Evolutionary conservation across 2,888 invertebrate species (phyloP).

Genomic region (Piscicola geometra): DNA sequence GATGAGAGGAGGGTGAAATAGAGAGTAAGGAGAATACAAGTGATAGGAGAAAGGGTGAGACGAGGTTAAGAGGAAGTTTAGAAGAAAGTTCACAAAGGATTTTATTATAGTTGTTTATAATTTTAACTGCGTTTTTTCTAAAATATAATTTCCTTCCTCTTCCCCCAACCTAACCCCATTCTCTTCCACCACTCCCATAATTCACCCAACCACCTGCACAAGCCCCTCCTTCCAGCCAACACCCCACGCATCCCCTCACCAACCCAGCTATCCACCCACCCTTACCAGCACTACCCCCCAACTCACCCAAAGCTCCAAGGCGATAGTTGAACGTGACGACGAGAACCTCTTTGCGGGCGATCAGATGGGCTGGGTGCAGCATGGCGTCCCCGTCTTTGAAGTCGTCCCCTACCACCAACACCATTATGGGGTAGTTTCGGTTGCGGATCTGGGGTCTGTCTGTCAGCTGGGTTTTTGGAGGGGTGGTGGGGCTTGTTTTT

Average conservation of each 20-base stretch:
- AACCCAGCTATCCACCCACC: too few species aligned
- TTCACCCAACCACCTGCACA: too few species aligned
- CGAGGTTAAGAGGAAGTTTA: too few species aligned
- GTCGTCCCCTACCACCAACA: constrained; percentile 61
- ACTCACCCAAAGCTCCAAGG: constrained; percentile 59
- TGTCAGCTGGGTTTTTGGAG: constrained; percentile 47
- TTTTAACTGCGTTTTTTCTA: too few species aligned
- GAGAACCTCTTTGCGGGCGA: constrained; percentile 59
- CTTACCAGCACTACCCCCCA: neutral
- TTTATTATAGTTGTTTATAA: too few species aligned
- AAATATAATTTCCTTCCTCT: too few species aligned
- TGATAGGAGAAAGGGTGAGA: too few species aligned
- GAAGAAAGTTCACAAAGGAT: too few species aligned
- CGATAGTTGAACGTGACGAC: constrained; percentile 61
- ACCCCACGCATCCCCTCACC: too few species aligned
- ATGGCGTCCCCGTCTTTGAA: constrained; percentile 58
- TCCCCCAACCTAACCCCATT: too few species aligned
- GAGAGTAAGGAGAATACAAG: neutral
- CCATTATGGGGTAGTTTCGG: constrained; percentile 56
- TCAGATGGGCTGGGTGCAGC: constrained; percentile 58
- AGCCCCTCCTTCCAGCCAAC: too few species aligned
- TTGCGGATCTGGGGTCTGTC: constrained; percentile 44
- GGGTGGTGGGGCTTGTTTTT: neutral
- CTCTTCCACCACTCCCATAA: too few species aligned
- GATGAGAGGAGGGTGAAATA: neutral